These are phyloP conservation scores for Leptogaster cylindrica DNA, from an alignment of 2,888 invertebrate species.

Conservation along the genomic window DNA sequence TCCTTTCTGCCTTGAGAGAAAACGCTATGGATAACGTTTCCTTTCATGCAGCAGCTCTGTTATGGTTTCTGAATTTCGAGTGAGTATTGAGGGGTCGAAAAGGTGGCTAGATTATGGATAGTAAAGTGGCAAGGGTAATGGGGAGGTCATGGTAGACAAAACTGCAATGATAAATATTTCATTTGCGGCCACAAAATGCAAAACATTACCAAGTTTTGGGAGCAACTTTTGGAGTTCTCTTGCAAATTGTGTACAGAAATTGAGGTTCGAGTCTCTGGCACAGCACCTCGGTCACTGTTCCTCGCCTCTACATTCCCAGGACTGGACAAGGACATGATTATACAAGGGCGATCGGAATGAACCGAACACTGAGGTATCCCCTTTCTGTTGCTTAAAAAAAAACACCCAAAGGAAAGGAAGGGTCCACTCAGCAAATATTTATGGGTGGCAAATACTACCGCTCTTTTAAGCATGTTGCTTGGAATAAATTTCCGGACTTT, in stretches of 20 bases:
- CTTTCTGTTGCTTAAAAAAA: neutral
- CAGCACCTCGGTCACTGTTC: no score
- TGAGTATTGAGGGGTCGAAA: neutral
- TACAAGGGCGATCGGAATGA: conserved; percentile 19
- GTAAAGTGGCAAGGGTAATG: no score
- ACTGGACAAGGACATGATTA: conserved; percentile 18
- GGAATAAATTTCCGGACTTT: conserved; percentile 20
- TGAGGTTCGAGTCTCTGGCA: conserved; percentile 28
- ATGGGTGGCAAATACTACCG: conserved; percentile 10
- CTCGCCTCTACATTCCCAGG: neutral
- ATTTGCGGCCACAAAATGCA: conserved; percentile 32
- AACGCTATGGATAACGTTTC: neutral
- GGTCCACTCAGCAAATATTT: conserved; percentile 18
- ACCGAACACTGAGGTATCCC: conserved; percentile 8
- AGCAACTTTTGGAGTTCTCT: conserved; percentile 21
- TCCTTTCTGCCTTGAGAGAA: neutral
- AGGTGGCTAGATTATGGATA: conserved; percentile 3
- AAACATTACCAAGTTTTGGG: conserved; percentile 20
- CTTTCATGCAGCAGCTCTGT: neutral
- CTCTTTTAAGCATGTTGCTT: conserved; percentile 5
- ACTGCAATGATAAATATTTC: conserved; percentile 36
- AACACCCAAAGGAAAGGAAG: neutral
- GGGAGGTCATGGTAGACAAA: neutral
- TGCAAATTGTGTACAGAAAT: conserved; percentile 20
- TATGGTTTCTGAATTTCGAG: conserved; percentile 2